A percentile compares a stretch with the other conserved stretches of the same genome.
phyloP scores from a whole-genome alignment of 2,113 vertebrate species.

The Heteronetta atricapilla region DNA sequence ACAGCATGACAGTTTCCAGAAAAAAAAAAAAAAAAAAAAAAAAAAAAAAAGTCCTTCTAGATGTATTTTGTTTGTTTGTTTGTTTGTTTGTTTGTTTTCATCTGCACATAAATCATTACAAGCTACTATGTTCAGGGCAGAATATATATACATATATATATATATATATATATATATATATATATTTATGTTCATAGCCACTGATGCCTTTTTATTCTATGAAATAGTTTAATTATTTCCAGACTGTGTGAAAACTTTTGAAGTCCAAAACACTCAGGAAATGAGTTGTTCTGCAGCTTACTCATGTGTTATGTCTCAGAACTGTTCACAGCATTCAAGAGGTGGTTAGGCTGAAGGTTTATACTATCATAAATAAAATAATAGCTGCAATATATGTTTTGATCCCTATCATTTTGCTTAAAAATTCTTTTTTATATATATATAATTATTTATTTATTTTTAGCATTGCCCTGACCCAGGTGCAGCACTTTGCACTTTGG shows the following conservation, averaged over 20 bases:
- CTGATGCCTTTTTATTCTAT: background rate
- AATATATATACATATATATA: too few species aligned
- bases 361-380: background rate
- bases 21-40: too few species aligned
- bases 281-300: background rate
- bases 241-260: background rate
- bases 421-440: too few species aligned
- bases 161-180: too few species aligned
- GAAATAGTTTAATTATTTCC: background rate
- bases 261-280: background rate
- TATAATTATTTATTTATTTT: too few species aligned
- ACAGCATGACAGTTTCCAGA: background rate
- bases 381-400: background rate
- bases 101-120: background rate
- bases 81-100: background rate
- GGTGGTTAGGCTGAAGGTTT: background rate
- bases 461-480: too few species aligned
- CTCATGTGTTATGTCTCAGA: background rate
- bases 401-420: background rate
- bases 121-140: background rate
- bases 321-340: background rate
- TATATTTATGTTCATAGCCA: background rate
- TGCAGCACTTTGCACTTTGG: too few species aligned
- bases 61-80: too few species aligned
- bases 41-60: too few species aligned